Evolutionary conservation across 1,140 invertebrate species (phyloP).

Genomic region (Heterodera carotae): DNA sequence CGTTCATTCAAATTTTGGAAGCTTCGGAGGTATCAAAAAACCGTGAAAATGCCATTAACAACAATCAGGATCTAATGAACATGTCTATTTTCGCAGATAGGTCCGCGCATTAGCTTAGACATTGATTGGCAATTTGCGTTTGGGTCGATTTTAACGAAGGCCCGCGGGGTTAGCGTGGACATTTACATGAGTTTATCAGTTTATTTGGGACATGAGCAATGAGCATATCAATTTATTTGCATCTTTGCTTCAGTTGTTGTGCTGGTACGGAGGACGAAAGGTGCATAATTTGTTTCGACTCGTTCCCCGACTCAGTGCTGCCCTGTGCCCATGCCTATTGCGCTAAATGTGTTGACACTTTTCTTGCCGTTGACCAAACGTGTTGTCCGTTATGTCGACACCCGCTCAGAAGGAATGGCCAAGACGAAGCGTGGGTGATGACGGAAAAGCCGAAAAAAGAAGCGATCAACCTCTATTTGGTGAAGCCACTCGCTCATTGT

Average conservation of each 20-base stretch:
- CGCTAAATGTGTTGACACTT: neutral
- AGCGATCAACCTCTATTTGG: slow-evolving; percentile 16
- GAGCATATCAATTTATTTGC: neutral
- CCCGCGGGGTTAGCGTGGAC: too few relatives aligned
- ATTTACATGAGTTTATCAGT: too few relatives aligned
- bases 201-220: neutral
- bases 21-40: slow-evolving; percentile 21
- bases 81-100: slow-evolving; percentile 27
- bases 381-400: slow-evolving; percentile 29
- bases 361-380: slow-evolving; percentile 9
- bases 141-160: too few relatives aligned
- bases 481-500: slow-evolving; percentile 3
- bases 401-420: slow-evolving; percentile 1
- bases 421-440: slow-evolving; percentile 32
- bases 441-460: slow-evolving; percentile 21
- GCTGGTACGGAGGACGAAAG: slow-evolving; percentile 15
- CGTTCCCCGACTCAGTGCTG: slow-evolving; percentile 13
- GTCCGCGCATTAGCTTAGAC: too few relatives aligned
- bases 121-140: too few relatives aligned
- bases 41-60: neutral
- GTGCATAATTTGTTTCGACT: slow-evolving; percentile 35
- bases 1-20: slow-evolving; percentile 29
- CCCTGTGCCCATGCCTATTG: slow-evolving; percentile 35
- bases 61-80: slow-evolving; percentile 26
- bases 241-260: slow-evolving; percentile 11